These are phyloP conservation scores for Malacoraja senta DNA, from an alignment of 2,797 vertebrate genomes.

Conservation along the genomic window DNA sequence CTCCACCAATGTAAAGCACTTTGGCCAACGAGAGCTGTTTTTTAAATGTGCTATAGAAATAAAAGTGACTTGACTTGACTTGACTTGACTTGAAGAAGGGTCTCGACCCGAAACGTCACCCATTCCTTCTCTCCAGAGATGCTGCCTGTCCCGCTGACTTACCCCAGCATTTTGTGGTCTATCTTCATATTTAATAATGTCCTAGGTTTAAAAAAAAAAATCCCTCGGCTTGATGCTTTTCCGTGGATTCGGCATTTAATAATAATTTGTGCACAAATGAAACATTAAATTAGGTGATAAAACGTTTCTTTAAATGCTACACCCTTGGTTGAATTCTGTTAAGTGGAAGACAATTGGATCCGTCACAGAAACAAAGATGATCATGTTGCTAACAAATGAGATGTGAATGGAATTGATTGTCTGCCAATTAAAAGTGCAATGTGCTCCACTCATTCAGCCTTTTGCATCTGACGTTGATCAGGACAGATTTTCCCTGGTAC, in stretches of 20 bases:
- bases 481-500: slow-evolving; percentile 4
- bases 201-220: not conserved
- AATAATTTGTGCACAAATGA: not conserved
- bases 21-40: no score
- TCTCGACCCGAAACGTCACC: no score
- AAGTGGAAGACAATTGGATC: not conserved
- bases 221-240: not conserved
- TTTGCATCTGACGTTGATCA: not conserved
- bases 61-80: no score
- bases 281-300: not conserved
- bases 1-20: no score
- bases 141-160: no score
- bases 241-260: not conserved
- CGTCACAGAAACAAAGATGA: not conserved
- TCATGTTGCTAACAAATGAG: not conserved
- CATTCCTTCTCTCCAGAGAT: no score
- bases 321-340: not conserved
- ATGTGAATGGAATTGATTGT: slow-evolving; percentile 12
- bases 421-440: slow-evolving; percentile 18
- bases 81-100: no score
- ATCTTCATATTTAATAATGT: no score
- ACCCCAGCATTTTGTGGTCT: no score
- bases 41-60: no score
- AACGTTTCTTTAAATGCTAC: not conserved
- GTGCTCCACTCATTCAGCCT: not conserved